Conservation (phyloP, 1,140 invertebrate genomes). For the Ditylenchus dipsaci region DNA sequence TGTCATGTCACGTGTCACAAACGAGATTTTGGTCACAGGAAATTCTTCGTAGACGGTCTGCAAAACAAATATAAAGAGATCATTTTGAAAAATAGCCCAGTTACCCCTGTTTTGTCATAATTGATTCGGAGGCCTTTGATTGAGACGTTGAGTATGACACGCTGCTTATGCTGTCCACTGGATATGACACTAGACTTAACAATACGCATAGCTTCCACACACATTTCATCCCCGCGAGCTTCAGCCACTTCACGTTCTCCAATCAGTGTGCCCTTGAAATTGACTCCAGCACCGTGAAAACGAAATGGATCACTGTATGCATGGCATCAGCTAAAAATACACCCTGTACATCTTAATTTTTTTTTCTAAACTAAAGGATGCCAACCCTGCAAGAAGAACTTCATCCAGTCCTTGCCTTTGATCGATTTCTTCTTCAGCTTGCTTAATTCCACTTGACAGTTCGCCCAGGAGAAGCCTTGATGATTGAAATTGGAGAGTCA, state of each 20-base stretch:
- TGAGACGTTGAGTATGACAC: constrained; percentile 87
- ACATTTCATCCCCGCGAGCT: constrained; percentile 89
- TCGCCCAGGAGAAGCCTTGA: no score
- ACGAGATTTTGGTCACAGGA: constrained; percentile 95
- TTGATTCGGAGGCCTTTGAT: constrained; percentile 85
- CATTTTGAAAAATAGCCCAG: constrained; percentile 53
- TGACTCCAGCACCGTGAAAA: constrained; percentile 85
- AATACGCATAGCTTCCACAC: constrained; percentile 83
- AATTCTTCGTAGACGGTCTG: constrained; percentile 91
- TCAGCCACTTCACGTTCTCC: constrained; percentile 87
- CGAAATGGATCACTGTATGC: constrained; percentile 72
- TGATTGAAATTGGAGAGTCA: no score
- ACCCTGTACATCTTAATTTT: no score
- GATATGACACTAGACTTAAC: constrained; percentile 71
- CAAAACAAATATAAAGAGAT: constrained; percentile 50
- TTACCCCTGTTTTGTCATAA: constrained; percentile 86
- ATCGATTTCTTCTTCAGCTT: no score
- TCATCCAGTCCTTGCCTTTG: no score
- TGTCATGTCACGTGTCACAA: constrained; percentile 93
- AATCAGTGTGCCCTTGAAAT: constrained; percentile 90
- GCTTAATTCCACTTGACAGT: no score
- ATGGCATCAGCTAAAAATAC: not conserved
- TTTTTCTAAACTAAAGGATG: no score
- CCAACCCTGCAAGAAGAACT: no score
- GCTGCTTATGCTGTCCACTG: constrained; percentile 90